Percentiles rank a stretch among this genome's conserved stretches.
These are phyloP conservation scores for Andrena bicolor DNA, from an alignment of 2,888 invertebrate genomes.

Conservation along the genomic window DNA sequence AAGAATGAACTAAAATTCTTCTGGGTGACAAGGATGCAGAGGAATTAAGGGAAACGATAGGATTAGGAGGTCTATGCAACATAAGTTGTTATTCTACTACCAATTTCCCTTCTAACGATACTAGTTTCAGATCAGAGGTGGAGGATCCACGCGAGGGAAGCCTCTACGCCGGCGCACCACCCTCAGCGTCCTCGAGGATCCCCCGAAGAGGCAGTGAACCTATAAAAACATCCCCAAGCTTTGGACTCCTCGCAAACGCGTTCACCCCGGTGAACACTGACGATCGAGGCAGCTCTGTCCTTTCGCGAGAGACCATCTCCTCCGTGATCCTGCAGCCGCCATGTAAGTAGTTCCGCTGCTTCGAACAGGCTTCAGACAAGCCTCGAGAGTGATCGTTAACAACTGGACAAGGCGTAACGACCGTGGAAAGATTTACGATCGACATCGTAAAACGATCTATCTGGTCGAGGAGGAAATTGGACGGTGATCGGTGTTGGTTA, in stretches of 20 bases:
- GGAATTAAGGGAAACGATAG: too few relatives aligned
- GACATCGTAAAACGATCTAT: neutral
- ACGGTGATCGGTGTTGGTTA: neutral
- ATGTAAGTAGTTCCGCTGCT: too few relatives aligned
- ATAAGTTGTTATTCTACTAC: neutral
- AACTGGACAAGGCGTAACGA: neutral
- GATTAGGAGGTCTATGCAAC: neutral
- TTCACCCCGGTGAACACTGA: conserved; percentile 13
- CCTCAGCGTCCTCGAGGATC: conserved; percentile 6
- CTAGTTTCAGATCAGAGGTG: neutral
- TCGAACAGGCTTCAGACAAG: too few relatives aligned
- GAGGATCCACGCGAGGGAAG: neutral
- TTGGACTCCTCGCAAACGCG: conserved; percentile 40
- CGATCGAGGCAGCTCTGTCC: neutral
- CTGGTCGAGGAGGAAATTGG: too few relatives aligned
- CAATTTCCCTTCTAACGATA: neutral
- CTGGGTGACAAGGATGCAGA: too few relatives aligned
- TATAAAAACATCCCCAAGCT: conserved; percentile 60
- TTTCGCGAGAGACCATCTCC: neutral
- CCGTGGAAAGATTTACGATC: neutral
- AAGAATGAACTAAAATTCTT: too few relatives aligned
- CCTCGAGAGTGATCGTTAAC: too few relatives aligned
- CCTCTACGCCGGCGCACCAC: conserved; percentile 3
- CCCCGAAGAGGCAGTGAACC: conserved; percentile 40
- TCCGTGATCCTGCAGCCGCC: neutral